Evolutionary conservation across 2,888 invertebrate species (phyloP), one percentile per base, ranked within the genome.

Genomic region (Boloria euphrosyne): DNA sequence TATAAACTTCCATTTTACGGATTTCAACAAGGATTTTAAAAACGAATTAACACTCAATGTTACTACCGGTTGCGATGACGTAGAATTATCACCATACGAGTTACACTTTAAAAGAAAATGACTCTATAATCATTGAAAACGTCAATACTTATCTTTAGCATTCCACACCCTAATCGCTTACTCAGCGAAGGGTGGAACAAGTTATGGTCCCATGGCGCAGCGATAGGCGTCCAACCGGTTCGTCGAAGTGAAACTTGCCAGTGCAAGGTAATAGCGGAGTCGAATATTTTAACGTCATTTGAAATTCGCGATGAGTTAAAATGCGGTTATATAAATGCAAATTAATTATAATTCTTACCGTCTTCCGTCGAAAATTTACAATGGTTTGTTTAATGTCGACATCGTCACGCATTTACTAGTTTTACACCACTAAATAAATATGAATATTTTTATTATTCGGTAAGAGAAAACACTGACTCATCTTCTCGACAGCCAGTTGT

Each of bases 161-260:
- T 57, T 62, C 49, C 62, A 57, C 66, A 62, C 65, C 65, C 62
- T 57, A 66, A 62, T 52, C 55, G 58, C 66, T 58, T 62, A 62
- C 62, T 66, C 66, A 66, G 57, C 62, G 46, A 54, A 54, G 62
- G 55, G 62, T 62, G 46, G 43, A 62, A 57, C 58, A 46, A 62
- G 57, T 66, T 62, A 53, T 31, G 55, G 49, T 55, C 43, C 63
- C 50, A 43, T 59, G 43, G 64, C 51, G 16, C 44, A 44, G 51
- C 50, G 44, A 64, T 58, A 64, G 64, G 58, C 57, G 44, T 44
- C 58, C 51, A 58, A 64, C 64, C 64, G 64, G 64, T 64, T 64
- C 43, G 57, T 55, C 22, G 22, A 17, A 49, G 62, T 54, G 54
- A 62, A 55, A 62, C 62, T 62, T 16, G 58, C 64, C 64, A 58